These are phyloP conservation scores for Ips typographus DNA, from an alignment of 1,140 invertebrate genomes.

Conservation along the genomic window DNA sequence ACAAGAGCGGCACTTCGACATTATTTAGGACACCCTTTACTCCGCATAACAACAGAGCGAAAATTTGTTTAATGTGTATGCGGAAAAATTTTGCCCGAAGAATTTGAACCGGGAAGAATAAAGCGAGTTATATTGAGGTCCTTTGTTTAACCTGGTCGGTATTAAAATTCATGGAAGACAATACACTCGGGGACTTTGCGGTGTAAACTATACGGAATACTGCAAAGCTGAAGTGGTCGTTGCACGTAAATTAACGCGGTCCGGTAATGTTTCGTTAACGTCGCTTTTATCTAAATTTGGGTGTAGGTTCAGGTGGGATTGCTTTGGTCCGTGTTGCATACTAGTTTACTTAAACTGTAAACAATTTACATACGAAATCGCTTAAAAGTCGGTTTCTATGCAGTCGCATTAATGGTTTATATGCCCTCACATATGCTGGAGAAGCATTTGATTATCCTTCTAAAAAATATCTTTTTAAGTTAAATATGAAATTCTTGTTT, in stretches of 20 bases:
- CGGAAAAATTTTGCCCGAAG: not conserved
- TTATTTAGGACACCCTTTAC: not conserved
- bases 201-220: not conserved
- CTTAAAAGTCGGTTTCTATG: too few species aligned
- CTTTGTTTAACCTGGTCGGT: not conserved
- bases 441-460: too few species aligned
- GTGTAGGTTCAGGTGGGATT: too few species aligned
- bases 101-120: not conserved
- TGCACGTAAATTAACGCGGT: not conserved
- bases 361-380: too few species aligned
- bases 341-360: too few species aligned
- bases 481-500: too few species aligned
- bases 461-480: too few species aligned
- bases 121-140: not conserved
- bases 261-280: not conserved
- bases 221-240: not conserved
- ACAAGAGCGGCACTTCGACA: not conserved
- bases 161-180: constrained; percentile 4
- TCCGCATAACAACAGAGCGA: not conserved
- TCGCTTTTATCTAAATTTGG: not conserved
- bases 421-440: too few species aligned
- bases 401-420: too few species aligned
- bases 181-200: constrained; percentile 1
- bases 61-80: constrained; percentile 2
- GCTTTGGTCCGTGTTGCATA: not conserved